Evolutionary conservation across 2,113 vertebrate species (phyloP).

Genomic region (Aleadryas rufinucha): DNA sequence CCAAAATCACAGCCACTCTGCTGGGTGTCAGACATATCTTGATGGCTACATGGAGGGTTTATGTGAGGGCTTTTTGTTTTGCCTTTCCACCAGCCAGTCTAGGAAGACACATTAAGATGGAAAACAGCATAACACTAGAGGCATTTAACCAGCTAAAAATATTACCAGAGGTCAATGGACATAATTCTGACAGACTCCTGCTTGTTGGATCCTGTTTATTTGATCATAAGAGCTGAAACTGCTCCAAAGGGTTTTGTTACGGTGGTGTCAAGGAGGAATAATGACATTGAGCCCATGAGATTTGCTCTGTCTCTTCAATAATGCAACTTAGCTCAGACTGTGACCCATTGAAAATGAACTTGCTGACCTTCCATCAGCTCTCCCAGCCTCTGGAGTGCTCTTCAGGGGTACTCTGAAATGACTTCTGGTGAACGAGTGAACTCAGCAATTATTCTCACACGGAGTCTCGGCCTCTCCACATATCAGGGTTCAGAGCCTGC

Average conservation of each 20-base stretch:
- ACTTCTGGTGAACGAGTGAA: neutral
- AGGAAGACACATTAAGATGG: neutral
- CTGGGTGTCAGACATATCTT: neutral
- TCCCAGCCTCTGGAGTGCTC: neutral
- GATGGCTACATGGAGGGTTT: neutral
- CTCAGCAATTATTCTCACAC: neutral
- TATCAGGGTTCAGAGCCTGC: neutral
- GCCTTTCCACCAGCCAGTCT: neutral
- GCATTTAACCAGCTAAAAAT: constrained; percentile 46
- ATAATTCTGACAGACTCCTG: neutral
- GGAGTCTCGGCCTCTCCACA: neutral
- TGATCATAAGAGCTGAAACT: neutral
- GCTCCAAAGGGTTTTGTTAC: neutral
- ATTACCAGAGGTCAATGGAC: neutral
- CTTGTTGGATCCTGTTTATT: constrained; percentile 11
- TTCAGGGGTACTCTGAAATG: neutral
- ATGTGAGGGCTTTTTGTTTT: constrained; percentile 41
- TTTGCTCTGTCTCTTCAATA: neutral
- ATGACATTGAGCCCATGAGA: neutral
- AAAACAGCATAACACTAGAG: neutral
- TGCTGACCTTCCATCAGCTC: constrained; percentile 36
- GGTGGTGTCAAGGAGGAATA: neutral
- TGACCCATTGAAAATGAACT: constrained; percentile 18
- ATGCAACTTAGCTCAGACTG: neutral
- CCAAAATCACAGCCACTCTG: neutral